These are phyloP conservation scores for Drosophila yakuba DNA, from an alignment of 1,140 invertebrate genomes.

Conservation along the genomic window DNA sequence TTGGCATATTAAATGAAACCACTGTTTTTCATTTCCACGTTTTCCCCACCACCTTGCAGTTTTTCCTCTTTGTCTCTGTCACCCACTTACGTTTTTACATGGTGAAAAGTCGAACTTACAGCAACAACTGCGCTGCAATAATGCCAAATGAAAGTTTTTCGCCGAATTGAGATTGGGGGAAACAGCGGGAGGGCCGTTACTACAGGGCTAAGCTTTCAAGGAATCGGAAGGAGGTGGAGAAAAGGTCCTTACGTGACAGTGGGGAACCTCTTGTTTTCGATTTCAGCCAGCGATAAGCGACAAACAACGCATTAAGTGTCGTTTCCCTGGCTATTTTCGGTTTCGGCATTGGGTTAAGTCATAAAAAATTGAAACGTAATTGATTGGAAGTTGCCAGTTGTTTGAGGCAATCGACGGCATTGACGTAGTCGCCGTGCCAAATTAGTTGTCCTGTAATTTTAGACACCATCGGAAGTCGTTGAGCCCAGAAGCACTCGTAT, in stretches of 20 bases:
- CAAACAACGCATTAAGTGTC: slow-evolving; percentile 54
- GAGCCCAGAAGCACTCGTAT: slow-evolving; percentile 6
- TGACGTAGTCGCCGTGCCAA: slow-evolving; percentile 68
- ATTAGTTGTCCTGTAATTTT: slow-evolving; percentile 67
- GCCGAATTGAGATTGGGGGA: neutral
- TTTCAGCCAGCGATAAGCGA: slow-evolving; percentile 63
- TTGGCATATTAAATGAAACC: slow-evolving; percentile 19
- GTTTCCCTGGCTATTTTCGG: slow-evolving; percentile 38
- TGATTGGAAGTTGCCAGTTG: slow-evolving; percentile 53
- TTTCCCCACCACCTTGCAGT: neutral
- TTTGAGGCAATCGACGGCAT: slow-evolving; percentile 21
- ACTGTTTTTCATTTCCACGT: neutral
- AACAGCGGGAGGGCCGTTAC: neutral
- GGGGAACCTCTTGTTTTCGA: slow-evolving; percentile 26
- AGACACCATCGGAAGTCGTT: slow-evolving; percentile 59
- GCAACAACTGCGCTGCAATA: slow-evolving; percentile 30
- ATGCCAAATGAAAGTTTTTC: slow-evolving; percentile 43
- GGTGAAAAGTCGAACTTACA: slow-evolving; percentile 23
- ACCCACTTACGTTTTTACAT: slow-evolving; percentile 38
- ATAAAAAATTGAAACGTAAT: slow-evolving; percentile 80
- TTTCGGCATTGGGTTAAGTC: slow-evolving; percentile 54
- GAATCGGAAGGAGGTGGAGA: neutral
- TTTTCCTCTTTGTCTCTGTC: slow-evolving; percentile 12
- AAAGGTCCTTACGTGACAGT: neutral
- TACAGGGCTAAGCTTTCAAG: slow-evolving; percentile 37